Conservation (phyloP, 2,888 invertebrate species). For the Dendrolimus houi region DNA sequence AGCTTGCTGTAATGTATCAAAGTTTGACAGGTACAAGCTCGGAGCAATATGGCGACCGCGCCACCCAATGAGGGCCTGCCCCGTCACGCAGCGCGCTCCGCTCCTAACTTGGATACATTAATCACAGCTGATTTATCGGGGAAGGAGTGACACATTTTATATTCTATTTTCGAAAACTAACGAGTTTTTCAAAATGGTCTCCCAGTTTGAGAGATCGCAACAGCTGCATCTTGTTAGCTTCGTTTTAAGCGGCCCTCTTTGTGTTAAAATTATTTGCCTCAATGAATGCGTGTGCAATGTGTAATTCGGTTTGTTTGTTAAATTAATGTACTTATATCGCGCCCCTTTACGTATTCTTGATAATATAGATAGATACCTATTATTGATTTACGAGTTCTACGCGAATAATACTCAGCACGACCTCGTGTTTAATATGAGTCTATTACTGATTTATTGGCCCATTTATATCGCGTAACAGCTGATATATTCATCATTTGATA, state of each 20-base stretch:
- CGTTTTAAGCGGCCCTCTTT: slow-evolving; percentile 52
- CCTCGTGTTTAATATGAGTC: slow-evolving; percentile 49
- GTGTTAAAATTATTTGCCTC: slow-evolving; percentile 66
- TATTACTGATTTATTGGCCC: slow-evolving; percentile 53
- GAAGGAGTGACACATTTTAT: slow-evolving; percentile 75
- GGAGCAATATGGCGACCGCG: slow-evolving; percentile 71
- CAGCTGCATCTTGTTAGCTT: slow-evolving; percentile 74
- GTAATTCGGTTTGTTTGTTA: slow-evolving; percentile 28
- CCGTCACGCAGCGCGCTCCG: slow-evolving; percentile 64
- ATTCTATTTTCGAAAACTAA: slow-evolving; percentile 73
- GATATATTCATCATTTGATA: slow-evolving; percentile 49
- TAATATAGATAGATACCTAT: slow-evolving; percentile 25
- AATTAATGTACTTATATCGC: slow-evolving; percentile 24
- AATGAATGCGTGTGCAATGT: slow-evolving; percentile 38
- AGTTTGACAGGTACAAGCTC: slow-evolving; percentile 74
- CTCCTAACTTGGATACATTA: slow-evolving; percentile 63
- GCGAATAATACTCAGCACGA: slow-evolving; percentile 53
- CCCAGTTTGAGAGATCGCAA: slow-evolving; percentile 53
- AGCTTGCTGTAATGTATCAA: slow-evolving; percentile 67
- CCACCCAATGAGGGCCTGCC: slow-evolving; percentile 72
- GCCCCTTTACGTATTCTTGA: slow-evolving; percentile 32
- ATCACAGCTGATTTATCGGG: slow-evolving; percentile 71
- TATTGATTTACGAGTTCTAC: slow-evolving; percentile 47
- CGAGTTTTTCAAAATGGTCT: slow-evolving; percentile 69
- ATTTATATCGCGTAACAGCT: slow-evolving; percentile 46